phyloP scores from a whole-genome alignment of 2,888 invertebrate genomes.

The Encarsia formosa region DNA sequence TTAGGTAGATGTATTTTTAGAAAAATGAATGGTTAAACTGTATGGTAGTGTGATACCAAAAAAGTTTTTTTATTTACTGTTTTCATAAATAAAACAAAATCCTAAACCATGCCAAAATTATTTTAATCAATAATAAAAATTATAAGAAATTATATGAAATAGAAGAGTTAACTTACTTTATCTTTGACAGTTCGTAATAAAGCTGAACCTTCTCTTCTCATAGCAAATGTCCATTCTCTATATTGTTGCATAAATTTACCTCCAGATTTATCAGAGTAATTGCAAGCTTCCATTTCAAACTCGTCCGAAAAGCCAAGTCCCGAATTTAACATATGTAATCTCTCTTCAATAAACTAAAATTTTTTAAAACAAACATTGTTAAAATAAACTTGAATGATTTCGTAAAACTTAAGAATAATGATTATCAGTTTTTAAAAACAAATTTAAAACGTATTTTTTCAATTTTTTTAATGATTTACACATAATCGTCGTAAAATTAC shows the following conservation, averaged over 20 bases:
- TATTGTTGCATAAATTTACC: slow-evolving; percentile 67
- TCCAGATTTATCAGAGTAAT: slow-evolving; percentile 63
- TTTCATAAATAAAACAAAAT: too few relatives aligned
- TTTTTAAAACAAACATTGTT: not conserved
- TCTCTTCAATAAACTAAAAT: slow-evolving; percentile 85
- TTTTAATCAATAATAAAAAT: too few relatives aligned
- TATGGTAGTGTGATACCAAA: too few relatives aligned
- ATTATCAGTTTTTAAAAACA: not conserved
- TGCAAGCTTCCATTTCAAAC: slow-evolving; percentile 85
- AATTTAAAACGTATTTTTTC: too few relatives aligned
- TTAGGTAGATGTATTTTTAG: too few relatives aligned
- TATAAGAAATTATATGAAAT: too few relatives aligned
- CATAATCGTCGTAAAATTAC: too few relatives aligned
- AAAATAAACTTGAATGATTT: not conserved
- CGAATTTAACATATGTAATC: slow-evolving; percentile 87
- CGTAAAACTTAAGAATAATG: slow-evolving; percentile 2
- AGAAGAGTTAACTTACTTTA: slow-evolving; percentile 67
- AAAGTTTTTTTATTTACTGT: too few relatives aligned
- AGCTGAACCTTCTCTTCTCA: slow-evolving; percentile 76
- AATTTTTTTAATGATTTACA: too few relatives aligned
- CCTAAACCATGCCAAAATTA: too few relatives aligned
- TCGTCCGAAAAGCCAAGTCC: slow-evolving; percentile 91
- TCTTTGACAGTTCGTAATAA: slow-evolving; percentile 85
- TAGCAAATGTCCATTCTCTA: slow-evolving; percentile 75
- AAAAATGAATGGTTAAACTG: too few relatives aligned